phyloP scores from a whole-genome alignment of 2,797 vertebrate species.

The Mormyrus hasselquistii region DNA sequence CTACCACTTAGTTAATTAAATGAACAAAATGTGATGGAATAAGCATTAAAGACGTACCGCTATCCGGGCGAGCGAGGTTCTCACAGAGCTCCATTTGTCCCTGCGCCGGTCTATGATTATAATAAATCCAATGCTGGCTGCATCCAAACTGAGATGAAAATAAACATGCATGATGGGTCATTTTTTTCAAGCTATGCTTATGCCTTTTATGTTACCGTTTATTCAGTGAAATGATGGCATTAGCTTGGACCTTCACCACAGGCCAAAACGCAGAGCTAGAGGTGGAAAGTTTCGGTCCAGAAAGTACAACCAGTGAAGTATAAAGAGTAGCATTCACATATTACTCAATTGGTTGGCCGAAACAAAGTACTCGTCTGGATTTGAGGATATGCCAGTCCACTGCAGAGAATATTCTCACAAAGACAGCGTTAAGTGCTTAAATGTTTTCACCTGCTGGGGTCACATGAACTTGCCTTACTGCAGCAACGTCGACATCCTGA shows the following conservation, averaged over 20 bases:
- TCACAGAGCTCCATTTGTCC: constrained; percentile 93
- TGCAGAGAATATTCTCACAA: background rate
- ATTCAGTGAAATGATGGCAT: background rate
- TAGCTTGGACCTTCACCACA: background rate
- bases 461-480: background rate
- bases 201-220: background rate
- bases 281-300: background rate
- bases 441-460: background rate
- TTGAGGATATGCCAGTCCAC: background rate
- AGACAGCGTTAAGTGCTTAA: background rate
- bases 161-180: background rate
- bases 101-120: constrained; percentile 88
- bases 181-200: background rate
- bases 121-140: constrained; percentile 89
- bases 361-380: background rate
- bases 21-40: background rate
- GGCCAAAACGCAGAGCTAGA: background rate
- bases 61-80: constrained; percentile 83
- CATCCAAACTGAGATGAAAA: constrained; percentile 72
- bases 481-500: background rate
- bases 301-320: background rate
- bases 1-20: background rate
- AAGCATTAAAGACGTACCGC: constrained; percentile 62
- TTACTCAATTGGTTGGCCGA: background rate
- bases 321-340: background rate